A percentile compares a stretch with the other conserved stretches of the same genome.
phyloP scores from a whole-genome alignment of 2,797 vertebrate species.

The Arctocebus calabarensis region DNA sequence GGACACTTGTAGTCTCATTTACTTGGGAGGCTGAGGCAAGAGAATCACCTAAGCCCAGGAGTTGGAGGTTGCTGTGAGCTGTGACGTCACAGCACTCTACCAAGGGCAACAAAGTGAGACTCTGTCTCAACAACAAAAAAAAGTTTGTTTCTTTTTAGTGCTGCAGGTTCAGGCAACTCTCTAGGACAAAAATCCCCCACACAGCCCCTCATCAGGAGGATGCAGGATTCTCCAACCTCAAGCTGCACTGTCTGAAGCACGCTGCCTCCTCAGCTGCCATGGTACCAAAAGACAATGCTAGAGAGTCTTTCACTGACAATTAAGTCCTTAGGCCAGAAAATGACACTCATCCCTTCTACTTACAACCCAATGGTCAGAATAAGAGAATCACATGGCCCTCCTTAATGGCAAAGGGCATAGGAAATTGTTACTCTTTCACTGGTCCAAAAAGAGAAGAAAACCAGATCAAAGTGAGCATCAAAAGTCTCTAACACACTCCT shows the following conservation, averaged over 20 bases:
- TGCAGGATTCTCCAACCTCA: not conserved
- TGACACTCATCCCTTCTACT: not conserved
- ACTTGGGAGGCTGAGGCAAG: too few relatives aligned
- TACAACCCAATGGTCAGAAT: not conserved
- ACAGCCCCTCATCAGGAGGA: not conserved
- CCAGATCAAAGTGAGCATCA: not conserved
- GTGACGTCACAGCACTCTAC: too few relatives aligned
- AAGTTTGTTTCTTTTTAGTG: not conserved
- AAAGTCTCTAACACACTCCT: not conserved
- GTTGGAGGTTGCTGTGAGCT: too few relatives aligned
- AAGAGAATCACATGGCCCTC: not conserved
- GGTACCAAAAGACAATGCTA: not conserved
- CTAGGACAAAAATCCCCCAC: not conserved
- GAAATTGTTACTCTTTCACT: not conserved
- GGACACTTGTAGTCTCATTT: too few relatives aligned
- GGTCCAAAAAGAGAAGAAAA: not conserved
- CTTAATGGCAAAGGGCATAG: not conserved
- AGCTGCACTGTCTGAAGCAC: not conserved
- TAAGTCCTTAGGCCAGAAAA: not conserved
- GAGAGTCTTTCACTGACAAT: not conserved
- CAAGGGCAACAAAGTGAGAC: too few relatives aligned
- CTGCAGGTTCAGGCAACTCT: not conserved
- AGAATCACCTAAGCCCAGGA: too few relatives aligned
- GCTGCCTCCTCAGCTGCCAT: not conserved
- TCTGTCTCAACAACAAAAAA: too few relatives aligned